Conservation (phyloP, 2,113 vertebrate genomes). For the Galeopterus variegatus region DNA sequence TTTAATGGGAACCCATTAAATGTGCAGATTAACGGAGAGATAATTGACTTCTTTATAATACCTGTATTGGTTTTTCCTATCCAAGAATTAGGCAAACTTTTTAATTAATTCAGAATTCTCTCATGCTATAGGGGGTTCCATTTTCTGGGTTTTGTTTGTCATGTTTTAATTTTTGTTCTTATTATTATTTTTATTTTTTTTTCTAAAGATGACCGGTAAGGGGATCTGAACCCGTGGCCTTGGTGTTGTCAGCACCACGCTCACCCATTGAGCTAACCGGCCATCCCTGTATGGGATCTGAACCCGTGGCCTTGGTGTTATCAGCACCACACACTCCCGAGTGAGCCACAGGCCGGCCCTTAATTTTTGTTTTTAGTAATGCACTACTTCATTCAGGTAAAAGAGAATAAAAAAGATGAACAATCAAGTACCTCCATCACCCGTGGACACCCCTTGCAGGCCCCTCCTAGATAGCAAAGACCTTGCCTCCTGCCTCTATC, state of each 20-base stretch:
- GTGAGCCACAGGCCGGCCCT: no score
- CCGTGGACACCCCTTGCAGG: background rate
- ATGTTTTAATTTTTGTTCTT: background rate
- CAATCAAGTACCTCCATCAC: background rate
- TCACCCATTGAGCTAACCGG: no score
- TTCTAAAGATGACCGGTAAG: no score
- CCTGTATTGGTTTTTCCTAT: background rate
- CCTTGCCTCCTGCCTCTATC: background rate
- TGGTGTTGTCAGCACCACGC: no score
- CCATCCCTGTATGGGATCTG: no score
- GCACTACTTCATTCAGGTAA: background rate
- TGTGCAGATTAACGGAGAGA: background rate
- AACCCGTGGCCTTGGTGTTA: no score
- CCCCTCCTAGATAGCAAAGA: background rate
- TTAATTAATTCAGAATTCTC: background rate
- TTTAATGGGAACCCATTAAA: background rate
- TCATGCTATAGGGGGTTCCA: background rate
- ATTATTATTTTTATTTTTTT: no score
- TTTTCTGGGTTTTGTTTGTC: background rate
- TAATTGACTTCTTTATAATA: conserved; percentile 12
- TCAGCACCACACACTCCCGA: no score
- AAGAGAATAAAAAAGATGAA: background rate
- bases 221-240: no score
- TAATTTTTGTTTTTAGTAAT: background rate
- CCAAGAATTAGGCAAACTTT: background rate